These are phyloP conservation scores for Liopterus haemorrhoidalis DNA, from an alignment of 2,888 invertebrate species.

Conservation along the genomic window DNA sequence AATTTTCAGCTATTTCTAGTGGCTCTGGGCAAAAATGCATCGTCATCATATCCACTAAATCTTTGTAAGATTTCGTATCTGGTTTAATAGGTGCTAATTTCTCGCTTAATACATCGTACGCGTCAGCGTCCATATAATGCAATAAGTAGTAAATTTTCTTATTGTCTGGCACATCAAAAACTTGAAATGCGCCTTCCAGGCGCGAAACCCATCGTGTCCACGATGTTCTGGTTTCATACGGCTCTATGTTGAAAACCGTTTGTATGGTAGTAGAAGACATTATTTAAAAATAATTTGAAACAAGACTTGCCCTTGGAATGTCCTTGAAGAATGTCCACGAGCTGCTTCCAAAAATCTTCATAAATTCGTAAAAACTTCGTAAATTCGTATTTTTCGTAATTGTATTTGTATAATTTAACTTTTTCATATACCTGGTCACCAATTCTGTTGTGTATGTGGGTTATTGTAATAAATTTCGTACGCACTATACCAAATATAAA, in stretches of 20 bases:
- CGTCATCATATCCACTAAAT: slow-evolving; percentile 1
- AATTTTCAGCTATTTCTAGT: slow-evolving; percentile 31
- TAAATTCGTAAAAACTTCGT: too few species aligned
- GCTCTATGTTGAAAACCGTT: slow-evolving; percentile 16
- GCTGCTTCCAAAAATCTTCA: too few species aligned
- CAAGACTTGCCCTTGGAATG: too few species aligned
- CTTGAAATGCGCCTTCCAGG: slow-evolving; percentile 18
- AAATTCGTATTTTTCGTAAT: too few species aligned
- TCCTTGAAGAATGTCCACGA: too few species aligned
- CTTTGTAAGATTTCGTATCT: background rate
- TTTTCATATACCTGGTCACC: too few species aligned
- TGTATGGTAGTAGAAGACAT: too few species aligned
- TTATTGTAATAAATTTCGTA: too few species aligned
- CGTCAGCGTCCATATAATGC: slow-evolving; percentile 24
- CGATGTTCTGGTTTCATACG: slow-evolving; percentile 9
- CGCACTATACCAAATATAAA: too few species aligned
- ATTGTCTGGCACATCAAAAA: slow-evolving; percentile 15
- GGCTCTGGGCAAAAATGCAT: slow-evolving; percentile 23
- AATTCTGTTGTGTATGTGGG: too few species aligned
- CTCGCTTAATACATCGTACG: slow-evolving; percentile 19
- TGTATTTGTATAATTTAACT: too few species aligned
- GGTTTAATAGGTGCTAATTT: slow-evolving; percentile 11
- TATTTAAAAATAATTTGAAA: too few species aligned
- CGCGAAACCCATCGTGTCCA: slow-evolving; percentile 17
- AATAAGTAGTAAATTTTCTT: slow-evolving; percentile 13